phyloP scores from a whole-genome alignment of 2,888 invertebrate species.

The Mellilla xanthometata region DNA sequence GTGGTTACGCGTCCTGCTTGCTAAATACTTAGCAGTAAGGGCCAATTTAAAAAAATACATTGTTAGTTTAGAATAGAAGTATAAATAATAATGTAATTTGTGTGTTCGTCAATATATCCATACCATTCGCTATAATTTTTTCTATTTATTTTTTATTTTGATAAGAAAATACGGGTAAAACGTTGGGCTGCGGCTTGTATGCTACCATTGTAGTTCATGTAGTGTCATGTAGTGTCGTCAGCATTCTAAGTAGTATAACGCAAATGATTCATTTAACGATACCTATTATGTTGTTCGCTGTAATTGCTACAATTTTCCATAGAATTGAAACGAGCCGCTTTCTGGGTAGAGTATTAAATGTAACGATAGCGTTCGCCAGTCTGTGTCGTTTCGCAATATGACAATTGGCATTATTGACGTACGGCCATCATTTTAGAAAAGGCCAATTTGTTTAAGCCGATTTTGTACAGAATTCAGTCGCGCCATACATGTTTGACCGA shows the following conservation, averaged over 20 bases:
- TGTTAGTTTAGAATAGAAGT: too few relatives aligned
- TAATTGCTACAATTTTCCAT: constrained; percentile 12
- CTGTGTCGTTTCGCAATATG: constrained; percentile 17
- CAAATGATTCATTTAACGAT: not conserved
- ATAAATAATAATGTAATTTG: too few relatives aligned
- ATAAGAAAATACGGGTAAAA: too few relatives aligned
- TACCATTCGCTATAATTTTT: too few relatives aligned
- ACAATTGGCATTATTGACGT: too few relatives aligned
- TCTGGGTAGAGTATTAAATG: constrained; percentile 1
- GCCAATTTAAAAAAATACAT: not conserved
- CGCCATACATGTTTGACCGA: too few relatives aligned
- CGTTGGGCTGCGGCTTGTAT: too few relatives aligned
- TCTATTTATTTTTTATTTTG: too few relatives aligned
- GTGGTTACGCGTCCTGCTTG: too few relatives aligned
- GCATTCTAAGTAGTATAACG: not conserved
- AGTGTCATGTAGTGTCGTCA: not conserved
- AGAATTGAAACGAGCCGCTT: constrained; percentile 2
- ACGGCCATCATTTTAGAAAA: constrained; percentile 20
- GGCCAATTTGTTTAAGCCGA: constrained; percentile 20
- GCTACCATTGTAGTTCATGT: not conserved
- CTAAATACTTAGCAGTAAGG: too few relatives aligned
- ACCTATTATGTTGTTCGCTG: constrained; percentile 2
- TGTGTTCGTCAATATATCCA: too few relatives aligned
- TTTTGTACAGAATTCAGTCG: too few relatives aligned
- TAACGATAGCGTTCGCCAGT: constrained; percentile 3